Conservation (phyloP, 2,113 vertebrate genomes). For the Hassar affinis region DNA sequence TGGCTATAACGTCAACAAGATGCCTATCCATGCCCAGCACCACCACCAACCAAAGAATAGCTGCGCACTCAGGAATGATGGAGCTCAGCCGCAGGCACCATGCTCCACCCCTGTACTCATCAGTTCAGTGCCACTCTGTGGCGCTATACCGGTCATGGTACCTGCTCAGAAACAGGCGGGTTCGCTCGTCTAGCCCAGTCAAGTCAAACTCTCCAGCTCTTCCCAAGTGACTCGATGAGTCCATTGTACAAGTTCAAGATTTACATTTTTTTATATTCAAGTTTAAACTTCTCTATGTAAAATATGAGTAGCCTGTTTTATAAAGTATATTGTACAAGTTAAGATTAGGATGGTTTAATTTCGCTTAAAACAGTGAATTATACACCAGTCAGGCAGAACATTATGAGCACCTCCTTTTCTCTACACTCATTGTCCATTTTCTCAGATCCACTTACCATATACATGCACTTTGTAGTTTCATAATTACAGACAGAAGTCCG, state of each 20-base stretch:
- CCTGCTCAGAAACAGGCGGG: conserved; percentile 82
- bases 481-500: too few species aligned
- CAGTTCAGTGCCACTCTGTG: conserved; percentile 73
- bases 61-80: conserved; percentile 68
- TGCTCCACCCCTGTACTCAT: conserved; percentile 46
- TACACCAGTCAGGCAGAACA: too few species aligned
- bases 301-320: conserved; percentile 9
- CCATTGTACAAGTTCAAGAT: neutral
- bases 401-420: too few species aligned
- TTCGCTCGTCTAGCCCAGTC: conserved; percentile 78
- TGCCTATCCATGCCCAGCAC: conserved; percentile 43
- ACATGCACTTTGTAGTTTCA: too few species aligned
- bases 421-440: too few species aligned
- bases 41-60: conserved; percentile 45
- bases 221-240: neutral
- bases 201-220: neutral
- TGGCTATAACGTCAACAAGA: conserved; percentile 68
- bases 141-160: conserved; percentile 79
- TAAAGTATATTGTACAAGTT: neutral
- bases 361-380: neutral
- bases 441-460: too few species aligned
- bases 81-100: conserved; percentile 69
- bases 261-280: conserved; percentile 17
- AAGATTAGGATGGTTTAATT: neutral
- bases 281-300: neutral